These are phyloP conservation scores for Drosophila atripex DNA, from an alignment of 2,888 invertebrate genomes.

Conservation along the genomic window DNA sequence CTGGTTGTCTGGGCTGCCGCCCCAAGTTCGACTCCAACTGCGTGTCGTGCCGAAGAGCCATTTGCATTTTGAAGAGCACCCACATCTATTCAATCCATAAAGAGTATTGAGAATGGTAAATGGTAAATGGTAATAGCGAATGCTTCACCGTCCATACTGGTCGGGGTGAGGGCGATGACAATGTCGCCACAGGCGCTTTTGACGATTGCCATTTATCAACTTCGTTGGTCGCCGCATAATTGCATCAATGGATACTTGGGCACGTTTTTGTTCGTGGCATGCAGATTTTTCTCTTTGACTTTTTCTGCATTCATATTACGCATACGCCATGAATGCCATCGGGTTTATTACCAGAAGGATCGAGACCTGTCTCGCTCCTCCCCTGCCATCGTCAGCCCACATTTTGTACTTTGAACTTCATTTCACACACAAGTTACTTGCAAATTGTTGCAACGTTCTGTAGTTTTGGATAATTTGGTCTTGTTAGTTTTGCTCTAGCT, in stretches of 20 bases:
- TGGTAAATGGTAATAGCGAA: slow-evolving; percentile 18
- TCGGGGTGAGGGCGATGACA: slow-evolving; percentile 16
- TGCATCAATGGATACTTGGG: slow-evolving; percentile 71
- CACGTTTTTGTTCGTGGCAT: slow-evolving; percentile 60
- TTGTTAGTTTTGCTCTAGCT: slow-evolving; percentile 11
- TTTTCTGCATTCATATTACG: slow-evolving; percentile 56
- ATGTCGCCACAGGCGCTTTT: slow-evolving; percentile 23
- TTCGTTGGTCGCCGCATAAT: slow-evolving; percentile 59
- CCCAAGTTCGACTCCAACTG: slow-evolving; percentile 9
- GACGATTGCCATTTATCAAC: slow-evolving; percentile 72
- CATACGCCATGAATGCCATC: slow-evolving; percentile 63
- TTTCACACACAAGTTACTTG: slow-evolving; percentile 47
- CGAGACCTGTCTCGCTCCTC: slow-evolving; percentile 20
- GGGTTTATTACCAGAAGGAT: slow-evolving; percentile 53
- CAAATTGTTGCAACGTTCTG: slow-evolving; percentile 63
- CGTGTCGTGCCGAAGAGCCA: slow-evolving; percentile 72
- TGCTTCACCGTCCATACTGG: background rate
- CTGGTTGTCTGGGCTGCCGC: background rate
- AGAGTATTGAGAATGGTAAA: slow-evolving; percentile 12
- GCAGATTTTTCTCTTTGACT: slow-evolving; percentile 52
- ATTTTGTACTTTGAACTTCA: slow-evolving; percentile 75
- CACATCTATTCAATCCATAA: slow-evolving; percentile 14
- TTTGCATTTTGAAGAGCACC: slow-evolving; percentile 72
- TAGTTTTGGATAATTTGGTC: slow-evolving; percentile 52
- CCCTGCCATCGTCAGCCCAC: slow-evolving; percentile 60